Conservation (phyloP, 1,140 invertebrate genomes). For the Stegodyphus mimosarum region DNA sequence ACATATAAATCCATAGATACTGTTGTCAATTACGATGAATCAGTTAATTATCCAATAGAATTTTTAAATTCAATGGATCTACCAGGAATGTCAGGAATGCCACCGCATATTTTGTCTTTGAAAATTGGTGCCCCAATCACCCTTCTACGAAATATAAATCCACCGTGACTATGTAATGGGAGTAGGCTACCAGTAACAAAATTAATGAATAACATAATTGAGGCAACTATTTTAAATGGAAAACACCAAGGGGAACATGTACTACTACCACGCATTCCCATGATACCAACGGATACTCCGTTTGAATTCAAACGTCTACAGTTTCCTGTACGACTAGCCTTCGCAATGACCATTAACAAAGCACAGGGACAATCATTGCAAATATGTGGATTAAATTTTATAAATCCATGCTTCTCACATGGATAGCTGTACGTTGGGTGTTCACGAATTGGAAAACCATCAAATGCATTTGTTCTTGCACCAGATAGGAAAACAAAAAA, state of each 20-base stretch:
- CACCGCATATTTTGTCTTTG: too few species aligned
- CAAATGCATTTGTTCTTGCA: conserved; percentile 36
- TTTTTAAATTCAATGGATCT: conserved; percentile 17
- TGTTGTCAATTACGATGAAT: conserved; percentile 9
- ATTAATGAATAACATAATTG: too few species aligned
- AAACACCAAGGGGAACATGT: too few species aligned
- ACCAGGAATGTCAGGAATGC: neutral
- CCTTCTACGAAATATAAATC: too few species aligned
- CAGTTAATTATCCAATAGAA: conserved; percentile 25
- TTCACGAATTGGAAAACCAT: conserved; percentile 32
- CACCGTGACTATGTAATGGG: too few species aligned
- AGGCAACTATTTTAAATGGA: too few species aligned
- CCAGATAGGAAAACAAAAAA: conserved; percentile 36
- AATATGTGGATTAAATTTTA: conserved; percentile 16
- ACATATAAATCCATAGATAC: neutral
- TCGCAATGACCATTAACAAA: conserved; percentile 74
- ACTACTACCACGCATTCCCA: conserved; percentile 60
- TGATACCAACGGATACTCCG: conserved; percentile 41
- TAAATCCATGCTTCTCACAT: conserved; percentile 22
- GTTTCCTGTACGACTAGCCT: conserved; percentile 70
- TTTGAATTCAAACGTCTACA: conserved; percentile 69
- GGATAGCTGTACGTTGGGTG: conserved; percentile 26
- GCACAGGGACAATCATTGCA: too few species aligned
- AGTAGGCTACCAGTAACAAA: too few species aligned
- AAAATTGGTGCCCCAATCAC: too few species aligned